These are phyloP conservation scores for Apocrypta bakeri DNA, from an alignment of 1,140 invertebrate species.

Conservation along the genomic window DNA sequence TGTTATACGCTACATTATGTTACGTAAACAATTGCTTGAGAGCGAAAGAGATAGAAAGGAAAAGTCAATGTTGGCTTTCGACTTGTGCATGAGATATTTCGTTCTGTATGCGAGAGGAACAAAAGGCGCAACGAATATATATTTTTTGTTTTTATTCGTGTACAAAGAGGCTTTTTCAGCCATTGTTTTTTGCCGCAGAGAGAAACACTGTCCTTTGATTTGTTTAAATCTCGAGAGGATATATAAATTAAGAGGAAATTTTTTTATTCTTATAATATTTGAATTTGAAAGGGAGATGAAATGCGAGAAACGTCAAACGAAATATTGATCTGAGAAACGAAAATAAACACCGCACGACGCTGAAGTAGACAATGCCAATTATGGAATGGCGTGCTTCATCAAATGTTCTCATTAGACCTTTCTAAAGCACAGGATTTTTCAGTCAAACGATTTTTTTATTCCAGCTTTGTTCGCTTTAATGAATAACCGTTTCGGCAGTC, in stretches of 20 bases:
- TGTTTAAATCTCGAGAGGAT: background rate
- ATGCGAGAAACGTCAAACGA: no score
- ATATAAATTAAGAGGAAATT: no score
- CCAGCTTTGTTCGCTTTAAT: background rate
- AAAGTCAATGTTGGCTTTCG: constrained; percentile 4
- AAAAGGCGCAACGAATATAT: background rate
- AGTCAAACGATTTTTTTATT: background rate
- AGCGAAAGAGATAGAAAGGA: background rate
- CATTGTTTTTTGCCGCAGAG: background rate
- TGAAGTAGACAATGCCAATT: background rate
- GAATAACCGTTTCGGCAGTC: background rate
- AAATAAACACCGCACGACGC: background rate
- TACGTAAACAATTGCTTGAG: background rate
- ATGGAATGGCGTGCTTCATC: background rate
- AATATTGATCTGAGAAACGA: background rate
- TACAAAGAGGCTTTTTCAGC: background rate
- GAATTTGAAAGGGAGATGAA: background rate
- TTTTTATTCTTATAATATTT: background rate
- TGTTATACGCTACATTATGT: background rate
- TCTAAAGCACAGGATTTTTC: no score
- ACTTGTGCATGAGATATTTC: background rate
- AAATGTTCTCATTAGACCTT: background rate
- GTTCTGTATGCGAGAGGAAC: background rate
- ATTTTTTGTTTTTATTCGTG: background rate
- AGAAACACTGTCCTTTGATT: background rate